A percentile compares a stretch with the other conserved stretches of the same genome.
These are phyloP conservation scores for Sebastes itinus DNA, from an alignment of 2,797 vertebrate species.

Conservation along the genomic window DNA sequence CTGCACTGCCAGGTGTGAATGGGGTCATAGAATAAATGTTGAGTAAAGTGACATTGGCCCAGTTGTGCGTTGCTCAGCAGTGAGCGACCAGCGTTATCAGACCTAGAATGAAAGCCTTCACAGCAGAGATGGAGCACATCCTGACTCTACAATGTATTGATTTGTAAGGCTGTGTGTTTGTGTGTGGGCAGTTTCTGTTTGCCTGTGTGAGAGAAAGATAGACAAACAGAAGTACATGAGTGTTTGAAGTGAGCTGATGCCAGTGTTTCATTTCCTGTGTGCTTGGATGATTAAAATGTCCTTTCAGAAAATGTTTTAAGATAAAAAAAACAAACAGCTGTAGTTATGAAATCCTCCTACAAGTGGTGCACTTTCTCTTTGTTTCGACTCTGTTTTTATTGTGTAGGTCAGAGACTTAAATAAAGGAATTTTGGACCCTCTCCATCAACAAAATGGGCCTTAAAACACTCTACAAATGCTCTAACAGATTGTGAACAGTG, in stretches of 20 bases:
- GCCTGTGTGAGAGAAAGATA: neutral
- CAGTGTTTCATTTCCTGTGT: neutral
- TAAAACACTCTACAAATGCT: neutral
- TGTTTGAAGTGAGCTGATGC: neutral
- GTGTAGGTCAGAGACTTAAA: neutral
- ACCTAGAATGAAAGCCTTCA: conserved; percentile 17
- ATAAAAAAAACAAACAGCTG: neutral
- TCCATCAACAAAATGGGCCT: neutral
- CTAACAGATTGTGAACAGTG: neutral
- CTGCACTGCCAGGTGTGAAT: neutral
- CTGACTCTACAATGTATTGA: neutral
- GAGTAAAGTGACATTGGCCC: conserved; percentile 4
- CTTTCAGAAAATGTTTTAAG: neutral
- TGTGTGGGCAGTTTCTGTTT: neutral
- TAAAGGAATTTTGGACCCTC: neutral
- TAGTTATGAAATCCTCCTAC: conserved; percentile 47
- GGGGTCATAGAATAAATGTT: conserved; percentile 1
- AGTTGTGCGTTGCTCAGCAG: neutral
- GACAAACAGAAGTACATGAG: neutral
- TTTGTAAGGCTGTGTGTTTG: neutral
- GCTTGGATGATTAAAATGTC: neutral
- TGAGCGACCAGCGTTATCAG: neutral
- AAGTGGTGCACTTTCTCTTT: conserved; percentile 63
- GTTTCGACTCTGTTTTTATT: neutral
- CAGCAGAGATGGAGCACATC: neutral